Conservation (phyloP, 2,797 vertebrate species). For the Gallirallus australis region DNA sequence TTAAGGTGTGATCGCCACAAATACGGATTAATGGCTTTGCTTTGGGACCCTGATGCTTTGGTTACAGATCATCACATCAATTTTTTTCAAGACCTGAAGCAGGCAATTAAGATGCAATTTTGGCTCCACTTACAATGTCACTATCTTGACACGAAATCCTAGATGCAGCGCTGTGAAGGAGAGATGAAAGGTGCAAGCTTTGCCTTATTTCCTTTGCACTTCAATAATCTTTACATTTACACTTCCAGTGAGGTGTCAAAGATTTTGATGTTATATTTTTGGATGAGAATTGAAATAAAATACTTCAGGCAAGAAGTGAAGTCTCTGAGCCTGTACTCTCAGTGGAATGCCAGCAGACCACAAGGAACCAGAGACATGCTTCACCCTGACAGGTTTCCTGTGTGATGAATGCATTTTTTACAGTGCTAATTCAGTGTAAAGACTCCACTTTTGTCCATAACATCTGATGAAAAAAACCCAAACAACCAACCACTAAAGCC, state of each 20-base stretch:
- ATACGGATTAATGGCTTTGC: neutral
- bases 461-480: neutral
- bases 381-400: neutral
- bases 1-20: neutral
- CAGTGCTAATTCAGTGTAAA: neutral
- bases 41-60: neutral
- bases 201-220: constrained; percentile 1
- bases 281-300: constrained; percentile 28
- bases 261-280: constrained; percentile 22
- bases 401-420: neutral
- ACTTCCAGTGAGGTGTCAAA: constrained; percentile 25
- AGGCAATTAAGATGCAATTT: neutral
- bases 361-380: neutral
- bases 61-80: neutral
- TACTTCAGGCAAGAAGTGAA: constrained; percentile 20
- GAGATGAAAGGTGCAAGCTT: constrained; percentile 20
- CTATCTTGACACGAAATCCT: neutral
- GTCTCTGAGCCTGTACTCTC: neutral
- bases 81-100: neutral
- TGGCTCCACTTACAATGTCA: neutral
- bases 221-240: constrained; percentile 27
- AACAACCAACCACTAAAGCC: neutral
- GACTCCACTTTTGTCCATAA: neutral
- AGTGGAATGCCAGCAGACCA: neutral
- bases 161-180: neutral